Conservation (phyloP, 2,113 vertebrate genomes). For the Brevimyrus niger region DNA sequence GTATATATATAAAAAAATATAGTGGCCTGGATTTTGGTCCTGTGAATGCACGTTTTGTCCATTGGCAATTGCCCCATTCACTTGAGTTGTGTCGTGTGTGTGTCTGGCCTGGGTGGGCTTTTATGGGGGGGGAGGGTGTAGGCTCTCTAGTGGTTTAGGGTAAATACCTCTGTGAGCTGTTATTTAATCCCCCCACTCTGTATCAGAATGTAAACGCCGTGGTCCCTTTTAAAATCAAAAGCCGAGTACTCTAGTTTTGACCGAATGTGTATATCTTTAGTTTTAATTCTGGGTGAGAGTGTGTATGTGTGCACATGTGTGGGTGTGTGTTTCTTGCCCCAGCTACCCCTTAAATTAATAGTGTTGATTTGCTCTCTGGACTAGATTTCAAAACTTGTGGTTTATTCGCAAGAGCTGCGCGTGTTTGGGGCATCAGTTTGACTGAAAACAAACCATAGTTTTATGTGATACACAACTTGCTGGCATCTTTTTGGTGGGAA, state of each 20-base stretch:
- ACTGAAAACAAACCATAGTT: neutral
- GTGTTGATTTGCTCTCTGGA: neutral
- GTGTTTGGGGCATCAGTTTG: neutral
- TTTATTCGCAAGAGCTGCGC: neutral
- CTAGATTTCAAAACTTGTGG: neutral
- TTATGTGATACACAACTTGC: neutral
- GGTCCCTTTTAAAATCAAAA: neutral
- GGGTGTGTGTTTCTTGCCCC: neutral
- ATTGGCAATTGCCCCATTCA: constrained; percentile 9
- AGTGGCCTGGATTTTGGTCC: constrained; percentile 15
- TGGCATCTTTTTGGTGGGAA: neutral
- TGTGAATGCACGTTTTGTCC: constrained; percentile 34
- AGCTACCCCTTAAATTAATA: neutral
- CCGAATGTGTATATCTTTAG: neutral
- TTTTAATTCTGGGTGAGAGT: neutral
- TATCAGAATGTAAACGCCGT: neutral
- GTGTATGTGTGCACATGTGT: neutral
- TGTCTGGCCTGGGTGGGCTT: neutral
- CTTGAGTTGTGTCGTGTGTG: neutral
- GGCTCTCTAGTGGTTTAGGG: neutral
- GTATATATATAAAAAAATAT: neutral
- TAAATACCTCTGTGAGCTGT: neutral
- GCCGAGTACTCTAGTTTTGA: neutral
- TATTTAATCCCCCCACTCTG: neutral
- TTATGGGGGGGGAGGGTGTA: neutral